Evolutionary conservation across 2,113 vertebrate species (phyloP).

Genomic region (Callaeas wilsoni): DNA sequence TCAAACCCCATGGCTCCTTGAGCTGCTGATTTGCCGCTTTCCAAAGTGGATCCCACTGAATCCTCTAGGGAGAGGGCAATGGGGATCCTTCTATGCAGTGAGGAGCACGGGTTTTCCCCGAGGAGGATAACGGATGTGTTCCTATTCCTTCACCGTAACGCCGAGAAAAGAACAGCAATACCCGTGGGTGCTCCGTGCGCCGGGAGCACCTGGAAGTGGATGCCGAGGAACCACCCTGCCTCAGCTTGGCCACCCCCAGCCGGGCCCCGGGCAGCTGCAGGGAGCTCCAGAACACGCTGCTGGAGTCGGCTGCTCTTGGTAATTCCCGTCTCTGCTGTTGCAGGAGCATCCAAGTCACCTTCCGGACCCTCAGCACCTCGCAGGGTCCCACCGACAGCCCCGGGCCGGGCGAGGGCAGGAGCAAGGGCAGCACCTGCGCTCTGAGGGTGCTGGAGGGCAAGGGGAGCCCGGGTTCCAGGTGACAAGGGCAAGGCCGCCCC

Average conservation of each 20-base stretch:
- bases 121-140: rapidly evolving
- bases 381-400: not conserved
- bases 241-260: not conserved
- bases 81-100: rapidly evolving
- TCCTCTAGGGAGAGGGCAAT: rapidly evolving
- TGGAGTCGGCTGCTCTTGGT: rapidly evolving
- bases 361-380: rapidly evolving
- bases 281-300: not conserved
- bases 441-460: not conserved
- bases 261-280: not conserved
- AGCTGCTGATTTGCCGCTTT: not conserved
- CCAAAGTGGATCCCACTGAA: not conserved
- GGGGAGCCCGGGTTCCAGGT: not conserved
- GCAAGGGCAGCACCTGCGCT: rapidly evolving
- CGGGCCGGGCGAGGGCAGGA: not conserved
- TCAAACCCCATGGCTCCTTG: not conserved
- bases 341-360: not conserved
- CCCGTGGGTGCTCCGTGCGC: rapidly evolving
- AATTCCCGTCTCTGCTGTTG: rapidly evolving
- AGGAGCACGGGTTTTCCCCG: rapidly evolving
- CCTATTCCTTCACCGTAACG: rapidly evolving
- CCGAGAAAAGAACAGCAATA: rapidly evolving
- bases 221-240: not conserved
- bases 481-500: not conserved
- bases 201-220: rapidly evolving